phyloP scores from a whole-genome alignment of 2,797 vertebrate genomes.

The Malacoraja senta region DNA sequence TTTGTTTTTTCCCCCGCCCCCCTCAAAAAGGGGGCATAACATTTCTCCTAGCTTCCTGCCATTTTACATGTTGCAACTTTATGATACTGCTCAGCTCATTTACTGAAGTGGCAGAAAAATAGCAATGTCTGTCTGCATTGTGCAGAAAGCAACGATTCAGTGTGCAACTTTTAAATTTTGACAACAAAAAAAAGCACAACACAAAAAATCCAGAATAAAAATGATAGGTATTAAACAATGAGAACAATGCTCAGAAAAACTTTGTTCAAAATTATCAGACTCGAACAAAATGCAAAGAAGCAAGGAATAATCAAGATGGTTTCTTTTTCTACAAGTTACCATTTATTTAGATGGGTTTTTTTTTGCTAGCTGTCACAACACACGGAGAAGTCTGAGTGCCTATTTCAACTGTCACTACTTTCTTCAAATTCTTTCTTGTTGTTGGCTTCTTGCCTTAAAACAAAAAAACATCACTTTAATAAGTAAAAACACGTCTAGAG shows the following conservation, averaged over 20 bases:
- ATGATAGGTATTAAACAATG: background rate
- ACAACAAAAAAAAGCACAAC: conserved; percentile 2
- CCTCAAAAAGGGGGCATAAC: background rate
- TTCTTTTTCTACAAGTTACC: conserved; percentile 49
- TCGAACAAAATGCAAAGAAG: conserved; percentile 40
- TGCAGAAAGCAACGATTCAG: background rate
- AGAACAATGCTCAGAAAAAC: background rate
- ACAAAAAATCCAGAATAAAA: background rate
- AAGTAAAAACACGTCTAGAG: background rate
- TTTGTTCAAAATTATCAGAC: conserved; percentile 38
- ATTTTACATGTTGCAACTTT: background rate
- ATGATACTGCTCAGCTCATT: background rate
- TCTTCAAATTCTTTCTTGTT: conserved; percentile 41
- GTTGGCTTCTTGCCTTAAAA: conserved; percentile 33
- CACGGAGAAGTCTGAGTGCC: conserved; percentile 47
- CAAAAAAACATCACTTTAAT: background rate
- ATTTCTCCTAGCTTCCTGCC: background rate
- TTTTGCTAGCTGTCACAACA: conserved; percentile 39
- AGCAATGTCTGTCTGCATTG: background rate
- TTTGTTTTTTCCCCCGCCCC: background rate
- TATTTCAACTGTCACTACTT: conserved; percentile 45
- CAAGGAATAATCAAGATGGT: conserved; percentile 41
- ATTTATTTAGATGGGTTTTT: conserved; percentile 41
- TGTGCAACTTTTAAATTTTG: background rate
- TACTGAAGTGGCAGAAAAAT: background rate